These are phyloP conservation scores for Euspilapteryx auroguttella DNA, from an alignment of 2,888 invertebrate genomes.

Conservation along the genomic window DNA sequence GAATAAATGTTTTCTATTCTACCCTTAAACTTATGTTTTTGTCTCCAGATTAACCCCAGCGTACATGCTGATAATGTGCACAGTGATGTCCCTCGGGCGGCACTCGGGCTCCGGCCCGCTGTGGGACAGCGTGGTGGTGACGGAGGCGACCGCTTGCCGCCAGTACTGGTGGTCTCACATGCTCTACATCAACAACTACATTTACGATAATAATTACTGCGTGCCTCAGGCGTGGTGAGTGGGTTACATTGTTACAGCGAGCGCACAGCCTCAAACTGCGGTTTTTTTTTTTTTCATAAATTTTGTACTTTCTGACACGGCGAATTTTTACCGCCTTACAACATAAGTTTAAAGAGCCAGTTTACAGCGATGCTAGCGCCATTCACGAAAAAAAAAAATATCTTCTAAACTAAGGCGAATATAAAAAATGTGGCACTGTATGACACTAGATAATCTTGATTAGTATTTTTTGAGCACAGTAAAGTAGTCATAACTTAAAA, in stretches of 20 bases:
- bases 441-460: too few relatives aligned
- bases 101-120: slow-evolving; percentile 30
- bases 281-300: too few relatives aligned
- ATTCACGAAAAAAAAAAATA: neutral
- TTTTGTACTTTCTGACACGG: too few relatives aligned
- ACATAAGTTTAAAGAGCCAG: too few relatives aligned
- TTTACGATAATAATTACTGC: slow-evolving; percentile 24
- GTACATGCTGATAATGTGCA: slow-evolving; percentile 31
- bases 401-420: too few relatives aligned
- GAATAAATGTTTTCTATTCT: too few relatives aligned
- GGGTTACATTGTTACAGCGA: neutral
- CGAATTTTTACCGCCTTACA: too few relatives aligned
- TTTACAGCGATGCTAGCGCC: too few relatives aligned
- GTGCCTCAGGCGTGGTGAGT: slow-evolving; percentile 36
- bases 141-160: slow-evolving; percentile 29
- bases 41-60: slow-evolving; percentile 33
- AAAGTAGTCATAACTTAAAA: too few relatives aligned
- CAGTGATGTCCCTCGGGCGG: slow-evolving; percentile 30
- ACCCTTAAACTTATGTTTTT: too few relatives aligned
- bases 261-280: neutral
- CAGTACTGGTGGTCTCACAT: slow-evolving; percentile 50
- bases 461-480: too few relatives aligned
- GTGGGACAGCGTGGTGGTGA: slow-evolving; percentile 27
- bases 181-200: slow-evolving; percentile 44
- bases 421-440: too few relatives aligned